Evolutionary conservation across 1,140 invertebrate species (phyloP), one percentile per base, ranked within the genome.

Genomic region (Pomacea maculata): DNA sequence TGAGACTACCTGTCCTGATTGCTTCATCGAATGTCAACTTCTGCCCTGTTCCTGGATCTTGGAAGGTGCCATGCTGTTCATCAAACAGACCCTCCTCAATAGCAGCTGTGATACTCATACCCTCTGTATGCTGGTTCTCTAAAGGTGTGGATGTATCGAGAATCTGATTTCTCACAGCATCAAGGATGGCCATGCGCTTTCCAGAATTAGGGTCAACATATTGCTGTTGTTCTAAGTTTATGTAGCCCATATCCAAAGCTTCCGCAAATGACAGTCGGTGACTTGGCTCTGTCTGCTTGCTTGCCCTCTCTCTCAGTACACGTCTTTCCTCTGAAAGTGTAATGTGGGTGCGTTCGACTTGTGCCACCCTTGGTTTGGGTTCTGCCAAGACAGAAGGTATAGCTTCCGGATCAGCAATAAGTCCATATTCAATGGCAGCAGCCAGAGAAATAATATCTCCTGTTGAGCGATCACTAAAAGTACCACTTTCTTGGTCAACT

Each of bases 371-470:
- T 57, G 79, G 75, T 64, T 78, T 78, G 34, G 81, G 79, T 77
- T 64, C 68, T 63, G 81, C 77, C 19, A 54, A 71, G 63, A 72
- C 75, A 52, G 34, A 45, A 45, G 54, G 29, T 76, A 45, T 34
- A 15, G 67, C 57, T 74, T 81, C 79, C n/a, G 73, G 75, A 55
- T 83, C 80, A 73, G 81, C 64, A 65, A 89, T 87, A 52, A 84
- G 86, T 14, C 88, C 88, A 87, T 94, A 95, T 68, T 94, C 92
- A 79, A 97, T 91, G 64, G 97, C 97, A 80, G 94, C 93, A 90
- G 97, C 97, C 85, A 99, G 74, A 25, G 93, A 95, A 12, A 98
- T 87, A 5, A 94, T 91, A 84, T 96, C 94, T 80, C 96, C 96
- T 84, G 94, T 93, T 86, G 95, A 93, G n/a, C 96, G 95, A 92